A percentile compares a stretch with the other conserved stretches of the same genome.
Evolutionary conservation across 2,888 invertebrate genomes (phyloP).

Genomic region (Helleia helle): DNA sequence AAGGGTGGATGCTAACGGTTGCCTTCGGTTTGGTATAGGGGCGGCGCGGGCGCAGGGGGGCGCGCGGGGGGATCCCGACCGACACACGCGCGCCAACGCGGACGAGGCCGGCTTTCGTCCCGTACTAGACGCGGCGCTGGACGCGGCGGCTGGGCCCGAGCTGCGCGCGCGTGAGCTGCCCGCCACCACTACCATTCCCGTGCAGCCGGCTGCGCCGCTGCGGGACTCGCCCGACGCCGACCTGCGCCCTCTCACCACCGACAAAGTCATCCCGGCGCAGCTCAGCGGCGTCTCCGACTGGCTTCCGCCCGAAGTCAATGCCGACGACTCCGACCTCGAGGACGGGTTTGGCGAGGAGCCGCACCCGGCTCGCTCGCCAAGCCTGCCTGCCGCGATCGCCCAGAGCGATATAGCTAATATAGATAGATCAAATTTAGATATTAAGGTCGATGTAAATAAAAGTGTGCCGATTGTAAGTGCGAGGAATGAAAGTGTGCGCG

Average conservation of each 20-base stretch:
- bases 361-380: no score
- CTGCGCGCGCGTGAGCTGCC: constrained; percentile 36
- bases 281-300: constrained; percentile 26
- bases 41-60: constrained; percentile 39
- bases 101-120: constrained; percentile 82
- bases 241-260: constrained; percentile 28
- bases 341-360: no score
- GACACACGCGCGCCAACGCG: constrained; percentile 62
- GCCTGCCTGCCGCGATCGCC: constrained; percentile 12
- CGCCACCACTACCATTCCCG: constrained; percentile 50
- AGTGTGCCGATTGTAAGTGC: constrained; percentile 28
- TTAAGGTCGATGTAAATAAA: constrained; percentile 25
- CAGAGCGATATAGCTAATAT: constrained; percentile 10
- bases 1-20: constrained; percentile 56
- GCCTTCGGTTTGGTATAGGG: constrained; percentile 91
- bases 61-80: constrained; percentile 40
- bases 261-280: constrained; percentile 30
- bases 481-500: constrained; percentile 27
- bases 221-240: constrained; percentile 22
- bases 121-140: constrained; percentile 71
- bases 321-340: constrained; percentile 9
- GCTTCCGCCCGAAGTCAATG: no score
- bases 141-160: constrained; percentile 32
- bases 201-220: constrained; percentile 26
- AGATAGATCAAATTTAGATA: constrained; percentile 28